Conservation (phyloP, 2,888 invertebrate genomes). For the Eupithecia subfuscata region DNA sequence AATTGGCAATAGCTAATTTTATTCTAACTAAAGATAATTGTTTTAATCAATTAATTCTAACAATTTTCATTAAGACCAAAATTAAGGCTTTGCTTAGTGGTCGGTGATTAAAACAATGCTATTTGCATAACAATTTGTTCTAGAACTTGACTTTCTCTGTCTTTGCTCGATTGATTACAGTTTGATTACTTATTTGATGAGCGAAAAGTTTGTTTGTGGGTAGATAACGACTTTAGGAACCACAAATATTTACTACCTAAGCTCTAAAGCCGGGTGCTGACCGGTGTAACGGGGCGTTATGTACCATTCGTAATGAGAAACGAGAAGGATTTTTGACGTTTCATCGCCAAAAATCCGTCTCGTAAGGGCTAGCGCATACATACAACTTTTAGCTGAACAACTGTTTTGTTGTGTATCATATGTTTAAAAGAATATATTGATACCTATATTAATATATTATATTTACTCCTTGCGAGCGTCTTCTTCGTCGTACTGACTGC, state of each 20-base stretch:
- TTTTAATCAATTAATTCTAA: slow-evolving; percentile 9
- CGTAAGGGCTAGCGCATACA: no score
- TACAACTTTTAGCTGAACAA: no score
- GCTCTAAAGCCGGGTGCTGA: neutral
- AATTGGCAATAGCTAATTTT: no score
- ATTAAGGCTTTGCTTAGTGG: slow-evolving; percentile 14
- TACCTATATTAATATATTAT: no score
- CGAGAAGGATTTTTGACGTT: no score
- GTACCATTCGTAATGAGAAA: no score
- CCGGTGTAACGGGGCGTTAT: no score
- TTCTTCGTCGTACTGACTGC: no score
- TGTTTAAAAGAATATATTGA: no score
- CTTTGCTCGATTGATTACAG: neutral
- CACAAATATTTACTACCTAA: neutral
- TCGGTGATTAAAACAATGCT: slow-evolving; percentile 13
- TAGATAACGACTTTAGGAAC: neutral
- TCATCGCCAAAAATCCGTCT: no score
- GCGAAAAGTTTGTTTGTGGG: neutral
- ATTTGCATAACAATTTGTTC: slow-evolving; percentile 21
- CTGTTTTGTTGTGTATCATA: no score
- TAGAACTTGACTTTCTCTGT: slow-evolving; percentile 10
- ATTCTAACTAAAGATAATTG: neutral
- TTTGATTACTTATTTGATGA: slow-evolving; percentile 10
- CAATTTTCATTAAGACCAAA: slow-evolving; percentile 10
- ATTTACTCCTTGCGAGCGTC: no score